Percentiles rank a stretch among this genome's conserved stretches.
phyloP scores from a whole-genome alignment of 2,888 invertebrate genomes.

The Melangyna quadrimaculata region DNA sequence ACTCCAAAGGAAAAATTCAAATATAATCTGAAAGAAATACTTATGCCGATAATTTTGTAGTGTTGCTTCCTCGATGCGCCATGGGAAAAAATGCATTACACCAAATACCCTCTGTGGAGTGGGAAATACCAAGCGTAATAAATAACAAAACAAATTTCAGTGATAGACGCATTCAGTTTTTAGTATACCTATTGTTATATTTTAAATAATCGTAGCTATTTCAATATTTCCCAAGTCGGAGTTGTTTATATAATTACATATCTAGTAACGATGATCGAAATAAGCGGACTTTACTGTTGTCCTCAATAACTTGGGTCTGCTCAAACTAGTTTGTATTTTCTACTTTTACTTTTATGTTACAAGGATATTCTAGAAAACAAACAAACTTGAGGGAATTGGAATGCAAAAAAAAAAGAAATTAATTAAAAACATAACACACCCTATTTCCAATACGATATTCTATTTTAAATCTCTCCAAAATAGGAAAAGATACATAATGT shows the following conservation, averaged over 20 bases:
- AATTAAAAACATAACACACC: too few relatives aligned
- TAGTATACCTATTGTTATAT: too few relatives aligned
- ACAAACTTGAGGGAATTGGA: neutral
- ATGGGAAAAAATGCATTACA: neutral
- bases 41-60: neutral
- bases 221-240: neutral
- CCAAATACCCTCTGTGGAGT: neutral
- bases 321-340: neutral
- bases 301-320: neutral
- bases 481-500: neutral
- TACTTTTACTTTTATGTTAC: neutral
- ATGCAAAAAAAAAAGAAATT: neutral
- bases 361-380: too few relatives aligned
- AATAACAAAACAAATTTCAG: too few relatives aligned
- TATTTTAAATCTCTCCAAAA: neutral
- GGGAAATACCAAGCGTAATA: too few relatives aligned
- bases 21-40: neutral
- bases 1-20: neutral
- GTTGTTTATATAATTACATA: neutral
- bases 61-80: neutral
- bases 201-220: neutral
- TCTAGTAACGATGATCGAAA: neutral
- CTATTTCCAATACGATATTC: neutral
- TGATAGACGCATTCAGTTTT: too few relatives aligned
- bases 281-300: neutral